A percentile compares a stretch with the other conserved stretches of the same genome.
Conservation (phyloP, 2,113 vertebrate species). For the Cyanistes caeruleus region DNA sequence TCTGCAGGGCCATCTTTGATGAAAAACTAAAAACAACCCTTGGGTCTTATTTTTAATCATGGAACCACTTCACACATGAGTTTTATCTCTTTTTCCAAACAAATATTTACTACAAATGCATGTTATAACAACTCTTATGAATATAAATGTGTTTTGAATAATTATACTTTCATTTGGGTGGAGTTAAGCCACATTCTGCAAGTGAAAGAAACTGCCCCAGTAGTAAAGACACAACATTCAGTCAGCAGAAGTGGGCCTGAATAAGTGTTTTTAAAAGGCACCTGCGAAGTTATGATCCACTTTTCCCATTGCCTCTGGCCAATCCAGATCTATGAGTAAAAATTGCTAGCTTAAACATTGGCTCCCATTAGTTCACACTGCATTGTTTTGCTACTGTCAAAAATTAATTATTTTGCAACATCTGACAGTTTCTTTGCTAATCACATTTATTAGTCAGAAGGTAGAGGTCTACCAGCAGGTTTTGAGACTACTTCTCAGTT, state of each 20-base stretch:
- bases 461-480: background rate
- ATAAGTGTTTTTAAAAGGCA: background rate
- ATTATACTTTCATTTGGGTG: background rate
- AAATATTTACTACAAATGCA: background rate
- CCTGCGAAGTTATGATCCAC: background rate
- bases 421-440: background rate
- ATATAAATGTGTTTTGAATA: background rate
- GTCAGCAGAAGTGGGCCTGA: background rate
- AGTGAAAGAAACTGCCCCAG: background rate
- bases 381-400: background rate
- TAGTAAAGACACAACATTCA: background rate
- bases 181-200: background rate
- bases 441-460: background rate
- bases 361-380: background rate
- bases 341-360: background rate
- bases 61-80: background rate
- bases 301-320: background rate
- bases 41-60: background rate
- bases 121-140: background rate
- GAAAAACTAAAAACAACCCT: background rate
- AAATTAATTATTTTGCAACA: background rate
- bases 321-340: background rate
- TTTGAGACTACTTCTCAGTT: background rate
- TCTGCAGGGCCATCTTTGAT: background rate
- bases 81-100: background rate